Evolutionary conservation across 1,140 invertebrate species (phyloP), one percentile per base, ranked within the genome.

Genomic region (Cardiocondyla obscurior): DNA sequence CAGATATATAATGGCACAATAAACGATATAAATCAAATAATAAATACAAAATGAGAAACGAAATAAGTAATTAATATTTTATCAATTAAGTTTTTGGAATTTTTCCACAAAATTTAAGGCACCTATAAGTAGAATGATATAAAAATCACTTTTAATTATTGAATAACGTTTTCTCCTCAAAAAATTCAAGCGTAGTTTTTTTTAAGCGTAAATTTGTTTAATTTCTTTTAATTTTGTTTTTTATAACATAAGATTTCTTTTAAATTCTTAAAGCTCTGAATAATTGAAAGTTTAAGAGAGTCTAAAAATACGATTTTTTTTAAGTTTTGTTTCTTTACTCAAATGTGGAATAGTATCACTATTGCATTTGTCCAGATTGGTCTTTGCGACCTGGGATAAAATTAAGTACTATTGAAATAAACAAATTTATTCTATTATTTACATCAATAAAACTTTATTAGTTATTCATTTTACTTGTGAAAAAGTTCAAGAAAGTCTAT

Each of bases 121-220:
- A 79, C 74, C 74, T 79, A 67, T 53, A 79, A 62, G 69, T 55
- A 67, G 33, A 79, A 79, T 77, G 7, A 65, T 67, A 67, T 33
- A 67, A 79, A 79, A 79, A 30, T 53, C 33, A 22, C 25, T 42
- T 79, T 12, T 67, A 67, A 79, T 39, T 12, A 0, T 2, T 14
- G 2, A 49, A 12, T 36, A 62, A 76, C 14, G 28, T 36, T 36
- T 76, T 39, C 0, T 14, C 4, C 16, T 60, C n/a, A 60, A 53
- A 3, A 51, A 25, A 30, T 28, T 33, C 8, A 57, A 28, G 19
- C 22, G 14, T 33, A 57, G 3, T 36, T 67, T 36, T 6, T 2
- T 55, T 22, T 6, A 36, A 0, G 58, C 39, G 10, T 55, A 3
- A 30, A 55, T 65, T 51, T 36, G 1, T 25, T 51, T 1, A 53